A percentile compares a stretch with the other conserved stretches of the same genome.
phyloP scores from a whole-genome alignment of 64 coral and sea anemone species.

The Porites lutea region DNA sequence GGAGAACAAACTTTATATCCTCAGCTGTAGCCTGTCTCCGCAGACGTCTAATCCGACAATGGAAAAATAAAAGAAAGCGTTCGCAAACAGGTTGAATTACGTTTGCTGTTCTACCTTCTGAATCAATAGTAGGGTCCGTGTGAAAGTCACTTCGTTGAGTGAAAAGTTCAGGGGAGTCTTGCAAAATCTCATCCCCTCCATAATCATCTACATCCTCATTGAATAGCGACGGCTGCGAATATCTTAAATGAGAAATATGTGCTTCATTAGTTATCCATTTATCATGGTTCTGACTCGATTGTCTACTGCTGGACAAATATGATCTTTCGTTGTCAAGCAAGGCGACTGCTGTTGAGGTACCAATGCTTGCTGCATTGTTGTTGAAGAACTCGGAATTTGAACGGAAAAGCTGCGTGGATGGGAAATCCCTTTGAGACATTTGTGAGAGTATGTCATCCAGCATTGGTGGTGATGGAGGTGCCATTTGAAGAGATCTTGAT shows the following conservation, averaged over 20 bases:
- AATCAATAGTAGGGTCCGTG: background rate
- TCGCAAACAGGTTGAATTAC: no score
- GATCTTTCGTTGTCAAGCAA: background rate
- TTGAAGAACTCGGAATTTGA: constrained; percentile 62
- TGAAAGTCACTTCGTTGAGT: constrained; percentile 5
- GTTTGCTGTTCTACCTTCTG: background rate
- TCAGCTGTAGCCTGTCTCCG: no score
- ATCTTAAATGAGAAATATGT: background rate
- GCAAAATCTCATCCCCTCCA: constrained; percentile 13
- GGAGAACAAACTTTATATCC: no score
- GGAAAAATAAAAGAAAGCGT: no score
- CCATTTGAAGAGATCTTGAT: constrained; percentile 1
- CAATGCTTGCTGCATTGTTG: background rate
- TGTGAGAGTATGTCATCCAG: constrained; percentile 77
- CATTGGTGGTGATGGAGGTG: constrained; percentile 54
- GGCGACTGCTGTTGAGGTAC: background rate
- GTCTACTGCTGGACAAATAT: background rate
- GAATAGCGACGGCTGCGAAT: background rate
- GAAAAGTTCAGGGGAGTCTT: constrained; percentile 71
- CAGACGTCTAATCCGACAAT: no score
- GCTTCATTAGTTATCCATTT: background rate
- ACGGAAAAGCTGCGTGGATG: constrained; percentile 74
- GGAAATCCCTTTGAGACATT: constrained; percentile 64
- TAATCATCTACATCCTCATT: background rate
- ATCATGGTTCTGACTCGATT: background rate